Evolutionary conservation across 2,888 invertebrate genomes (phyloP), one percentile per base, ranked within the genome.

Genomic region (Willowsia nigromaculata): DNA sequence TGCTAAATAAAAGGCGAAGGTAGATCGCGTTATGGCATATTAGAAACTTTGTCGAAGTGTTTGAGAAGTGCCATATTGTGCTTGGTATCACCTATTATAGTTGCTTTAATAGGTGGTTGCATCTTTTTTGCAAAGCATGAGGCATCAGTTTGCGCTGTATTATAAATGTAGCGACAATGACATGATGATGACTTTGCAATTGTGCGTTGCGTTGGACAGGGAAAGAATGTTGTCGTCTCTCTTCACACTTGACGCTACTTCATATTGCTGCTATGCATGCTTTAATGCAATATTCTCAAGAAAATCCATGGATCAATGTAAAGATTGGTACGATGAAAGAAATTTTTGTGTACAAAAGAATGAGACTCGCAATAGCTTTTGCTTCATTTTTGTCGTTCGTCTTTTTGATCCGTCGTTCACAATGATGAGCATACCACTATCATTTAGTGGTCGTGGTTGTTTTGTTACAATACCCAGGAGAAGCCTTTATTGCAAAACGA

Each of bases 251-350:
- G 76, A 85, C n/a, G 59, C 85, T 43, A 43, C 40, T 71, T 47
- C 71, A 74, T n/a, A n/a, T 30, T 22, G 40, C 71, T 27, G 33
- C 4, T 11, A 30, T 76, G 50, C 27, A 50, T 27, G 47, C 13
- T 50, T n/a, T 40, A 27, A 85, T 18, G 59, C 37, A 74, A 62
- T 74, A 53, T 85, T 85, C 27, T 43, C 56, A 65, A 78, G 30
- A 76, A 76, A 65, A 85, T 65, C 65, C 85, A 78, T 78, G 85
- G 85, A 85, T 85, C 50, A 85, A 65, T 56, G 78, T 13, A n/a
- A 65, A 40, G 78, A 78, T 65, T 85, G 22, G 37, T 47, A 18
- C 11, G 80, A 56, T 78, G 65, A 85, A 85, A 65, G 65, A 43
- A 47, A 33, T 78, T 85, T 85, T 85, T 85, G 53, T 59, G 59